phyloP scores from a whole-genome alignment of 2,888 invertebrate genomes.

The Pseudococcus longispinus region DNA sequence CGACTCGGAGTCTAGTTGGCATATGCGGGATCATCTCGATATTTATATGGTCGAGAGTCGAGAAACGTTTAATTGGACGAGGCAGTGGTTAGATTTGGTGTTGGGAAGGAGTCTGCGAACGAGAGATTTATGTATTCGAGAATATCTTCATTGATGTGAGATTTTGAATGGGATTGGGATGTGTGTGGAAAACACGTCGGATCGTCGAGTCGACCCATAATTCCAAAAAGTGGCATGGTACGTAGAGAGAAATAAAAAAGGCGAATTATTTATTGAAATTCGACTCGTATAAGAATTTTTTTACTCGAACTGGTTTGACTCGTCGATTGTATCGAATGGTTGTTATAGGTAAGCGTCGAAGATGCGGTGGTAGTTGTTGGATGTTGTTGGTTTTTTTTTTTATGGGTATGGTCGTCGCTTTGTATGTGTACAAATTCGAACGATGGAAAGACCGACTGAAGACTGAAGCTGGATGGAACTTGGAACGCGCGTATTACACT shows the following conservation, averaged over 20 bases:
- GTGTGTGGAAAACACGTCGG: not conserved
- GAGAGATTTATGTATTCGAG: not conserved
- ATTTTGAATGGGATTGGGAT: conserved; percentile 2
- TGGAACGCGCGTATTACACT: conserved; percentile 30
- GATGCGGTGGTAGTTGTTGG: not conserved
- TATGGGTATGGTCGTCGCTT: not conserved
- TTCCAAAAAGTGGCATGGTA: not conserved
- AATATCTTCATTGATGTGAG: conserved; percentile 24
- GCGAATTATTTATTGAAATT: conserved; percentile 28
- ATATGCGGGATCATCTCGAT: not conserved
- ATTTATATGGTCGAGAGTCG: not conserved
- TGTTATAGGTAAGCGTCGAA: not conserved
- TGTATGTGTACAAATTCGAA: not conserved
- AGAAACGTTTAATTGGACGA: conserved; percentile 4
- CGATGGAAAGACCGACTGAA: not conserved
- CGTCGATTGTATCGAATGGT: conserved; percentile 4
- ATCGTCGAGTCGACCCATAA: not conserved
- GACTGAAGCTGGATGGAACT: not conserved
- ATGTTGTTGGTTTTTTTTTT: too few relatives aligned
- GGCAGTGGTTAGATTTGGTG: not conserved
- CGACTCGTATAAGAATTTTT: conserved; percentile 21
- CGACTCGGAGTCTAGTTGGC: not conserved
- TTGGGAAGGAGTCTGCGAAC: not conserved
- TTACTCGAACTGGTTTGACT: conserved; percentile 19
- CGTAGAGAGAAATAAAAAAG: not conserved